A percentile compares a stretch with the other conserved stretches of the same genome.
These are phyloP conservation scores for Streptopelia turtur DNA, from an alignment of 2,797 vertebrate genomes.

Conservation along the genomic window DNA sequence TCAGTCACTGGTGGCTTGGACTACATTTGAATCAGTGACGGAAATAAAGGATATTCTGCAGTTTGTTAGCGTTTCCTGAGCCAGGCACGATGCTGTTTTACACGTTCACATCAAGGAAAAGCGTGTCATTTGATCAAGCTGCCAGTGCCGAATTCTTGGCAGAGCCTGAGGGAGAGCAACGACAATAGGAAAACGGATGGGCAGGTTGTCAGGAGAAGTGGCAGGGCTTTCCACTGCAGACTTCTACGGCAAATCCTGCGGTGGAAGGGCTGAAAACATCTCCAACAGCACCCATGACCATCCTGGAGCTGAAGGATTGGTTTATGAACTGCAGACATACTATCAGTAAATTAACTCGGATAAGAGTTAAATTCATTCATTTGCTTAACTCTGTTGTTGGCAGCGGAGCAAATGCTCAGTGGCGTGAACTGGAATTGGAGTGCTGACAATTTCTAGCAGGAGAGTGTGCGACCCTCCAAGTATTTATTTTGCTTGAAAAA, in stretches of 20 bases:
- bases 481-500: conserved; percentile 43
- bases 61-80: conserved; percentile 4
- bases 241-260: conserved; percentile 2
- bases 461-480: not conserved
- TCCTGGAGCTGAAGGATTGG: not conserved
- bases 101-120: conserved; percentile 51
- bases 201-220: conserved; percentile 29
- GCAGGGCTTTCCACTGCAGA: not conserved
- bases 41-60: not conserved
- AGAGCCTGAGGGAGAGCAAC: conserved; percentile 33
- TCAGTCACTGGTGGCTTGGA: conserved; percentile 13
- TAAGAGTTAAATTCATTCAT: conserved; percentile 22
- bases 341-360: conserved; percentile 29
- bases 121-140: conserved; percentile 60
- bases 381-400: conserved; percentile 8
- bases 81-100: conserved; percentile 35
- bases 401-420: not conserved
- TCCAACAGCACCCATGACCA: not conserved
- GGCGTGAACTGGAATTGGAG: not conserved
- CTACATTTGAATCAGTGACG: conserved; percentile 18
- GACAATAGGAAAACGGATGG: conserved; percentile 36
- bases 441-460: not conserved
- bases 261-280: not conserved
- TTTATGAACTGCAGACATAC: not conserved
- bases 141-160: conserved; percentile 35